Percentiles rank a stretch among this genome's conserved stretches.
phyloP scores from a whole-genome alignment of 2,113 vertebrate species.

The Oplegnathus fasciatus region DNA sequence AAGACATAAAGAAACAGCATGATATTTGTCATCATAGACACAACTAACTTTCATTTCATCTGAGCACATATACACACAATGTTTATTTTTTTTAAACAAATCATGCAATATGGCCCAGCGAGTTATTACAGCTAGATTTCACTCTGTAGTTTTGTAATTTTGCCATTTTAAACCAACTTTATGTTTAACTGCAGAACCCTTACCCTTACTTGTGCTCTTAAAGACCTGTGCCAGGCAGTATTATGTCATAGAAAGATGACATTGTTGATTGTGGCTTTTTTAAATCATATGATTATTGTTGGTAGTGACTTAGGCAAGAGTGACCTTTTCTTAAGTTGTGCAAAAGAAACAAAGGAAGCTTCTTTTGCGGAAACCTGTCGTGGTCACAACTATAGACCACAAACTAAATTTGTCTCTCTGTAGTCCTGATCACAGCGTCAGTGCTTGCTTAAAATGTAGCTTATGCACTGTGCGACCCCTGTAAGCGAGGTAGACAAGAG shows the following conservation, averaged over 20 bases:
- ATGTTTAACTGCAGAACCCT: neutral
- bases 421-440: neutral
- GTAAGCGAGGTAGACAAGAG: neutral
- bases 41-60: neutral
- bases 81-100: neutral
- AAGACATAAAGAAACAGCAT: neutral
- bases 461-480: neutral
- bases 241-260: neutral
- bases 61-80: neutral
- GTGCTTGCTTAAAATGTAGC: neutral
- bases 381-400: neutral
- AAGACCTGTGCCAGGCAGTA: neutral
- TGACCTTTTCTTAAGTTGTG: neutral
- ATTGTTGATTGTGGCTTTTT: neutral
- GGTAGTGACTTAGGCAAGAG: neutral
- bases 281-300: neutral
- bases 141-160: neutral
- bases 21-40: neutral
- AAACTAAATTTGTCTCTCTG: neutral
- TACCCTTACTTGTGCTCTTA: neutral
- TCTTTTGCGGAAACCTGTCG: neutral
- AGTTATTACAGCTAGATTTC: neutral
- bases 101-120: no score
- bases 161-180: neutral
- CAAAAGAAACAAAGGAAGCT: neutral